Base-by-base conservation (phyloP, 2,113 vertebrate species). In the Cyanoderma ruficeps region DNA sequence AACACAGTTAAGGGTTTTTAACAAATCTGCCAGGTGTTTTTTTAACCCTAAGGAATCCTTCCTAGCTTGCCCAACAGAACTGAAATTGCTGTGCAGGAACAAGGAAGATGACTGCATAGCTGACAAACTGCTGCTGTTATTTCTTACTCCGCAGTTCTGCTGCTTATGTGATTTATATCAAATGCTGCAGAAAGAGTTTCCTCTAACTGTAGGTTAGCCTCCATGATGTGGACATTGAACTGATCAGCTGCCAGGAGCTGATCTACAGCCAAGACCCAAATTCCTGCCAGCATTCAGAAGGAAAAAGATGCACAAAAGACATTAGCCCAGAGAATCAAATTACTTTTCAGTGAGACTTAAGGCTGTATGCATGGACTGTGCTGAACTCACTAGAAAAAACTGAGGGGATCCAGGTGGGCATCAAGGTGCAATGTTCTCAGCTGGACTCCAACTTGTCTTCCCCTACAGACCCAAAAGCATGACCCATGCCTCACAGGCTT, bases 81-180 rank as follows among this genome's bases (percentile, higher is more conserved):
- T 41, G 42, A 77, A 93, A 91, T 74, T 95, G 63, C 63, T 77
- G 19, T 31, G 75, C 49, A 67, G 46, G 17, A 87, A 56, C n/a
- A 72, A 41, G 47, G n/a, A 91, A 59, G 52, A 84, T 41, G 46
- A 76, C 42, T 70, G 79, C 4, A 3, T 55, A 83, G 87, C 35
- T 67, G 87, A 78, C 1, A 6, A 88, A 57, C 63, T 14, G 30
- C 55, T 93, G 81, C 56, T 95, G 39, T 67, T 88, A 81, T 68
- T 96, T 95, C 83, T 96, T 91, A 80, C 56, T 86, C 71, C 68
- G 85, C 90, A 92, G 59, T 86, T 96, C 79, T 89, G 76, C 42
- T 78, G 56, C 31, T 70, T 86, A 60, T 39, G 82, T 89, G 90
- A 90, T 94, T 90, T 92, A 68, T 81, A 89, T 42, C 33, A 95